Evolutionary conservation across 2,888 invertebrate genomes (phyloP), one percentile per base, ranked within the genome.

Genomic region (Myopa testacea): DNA sequence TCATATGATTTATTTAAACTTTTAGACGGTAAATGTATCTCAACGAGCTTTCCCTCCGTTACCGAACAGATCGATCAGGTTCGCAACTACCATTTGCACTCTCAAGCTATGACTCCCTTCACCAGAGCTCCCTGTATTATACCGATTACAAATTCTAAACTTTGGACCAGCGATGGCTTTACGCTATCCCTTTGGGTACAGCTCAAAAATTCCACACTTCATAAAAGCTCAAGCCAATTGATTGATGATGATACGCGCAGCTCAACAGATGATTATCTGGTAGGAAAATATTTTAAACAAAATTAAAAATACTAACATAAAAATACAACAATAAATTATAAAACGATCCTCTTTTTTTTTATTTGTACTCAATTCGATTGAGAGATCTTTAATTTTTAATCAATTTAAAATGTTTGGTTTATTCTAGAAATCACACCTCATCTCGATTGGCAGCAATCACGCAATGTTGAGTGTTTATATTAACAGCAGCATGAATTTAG

Each of bases 401-500:
- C 67, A 55, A 16, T 58, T 34, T 40, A 16, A 40, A 40, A 62
- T 45, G 7, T 26, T 52, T 34, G 3, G 7, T 71, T n/a, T 3
- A 3, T 58, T 81, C 8, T 73, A 88, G 87, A 85, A 88, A 84
- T 84, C 85, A 0, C 89, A 90, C 80, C 80, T 90, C n/a, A 77
- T 89, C 5, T 90, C 89, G 1, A 78, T 90, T 77, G 89, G 89
- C 68, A 88, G 87, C 75, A 88, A 87, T 81, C 87, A 88, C 67
- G 86, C 87, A 34, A 84, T 90, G 82, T 78, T 89, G 2, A 88
- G 88, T 70, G 81, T 89, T 72, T 89, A 88, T 78, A 83, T 88
- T 14, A 86, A 84, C 79, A 84, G 83, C 74, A 87, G 86, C 72
- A 83, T 87, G 80, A 87, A 87, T 78, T 79, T 89, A 55, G 82